Evolutionary conservation across 2,888 invertebrate genomes (phyloP), one percentile per base, ranked within the genome.

Genomic region (Drosophila monieri): DNA sequence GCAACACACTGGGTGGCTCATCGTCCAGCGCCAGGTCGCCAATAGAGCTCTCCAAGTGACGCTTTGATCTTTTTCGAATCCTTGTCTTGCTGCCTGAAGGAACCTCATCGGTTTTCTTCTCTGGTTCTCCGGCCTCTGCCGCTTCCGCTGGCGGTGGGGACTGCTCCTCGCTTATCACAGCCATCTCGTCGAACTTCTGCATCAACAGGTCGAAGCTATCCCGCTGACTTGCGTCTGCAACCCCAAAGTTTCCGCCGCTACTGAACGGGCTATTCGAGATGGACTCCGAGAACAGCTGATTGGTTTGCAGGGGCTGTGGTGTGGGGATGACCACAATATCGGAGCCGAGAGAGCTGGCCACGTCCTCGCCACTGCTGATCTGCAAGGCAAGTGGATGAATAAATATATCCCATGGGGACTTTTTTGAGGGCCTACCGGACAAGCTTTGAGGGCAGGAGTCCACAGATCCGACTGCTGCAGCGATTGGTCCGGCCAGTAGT

Each of bases 401-500:
- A 18, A 18, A 18, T 4, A 0, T 9, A 18, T 1, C 18, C 15
- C 3, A 9, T 41, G 14, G 23, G 15, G 14, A 21, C 58, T 5
- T 9, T 10, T 3, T 18, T 18, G 18, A 18, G 9, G 15, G 64
- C 64, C 15, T 66, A 95, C 93, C 14, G 96, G 96, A 77, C 95
- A 95, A 4, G 95, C 94, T 89, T 95, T 94, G 89, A 96, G 93
- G 8, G 96, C 95, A 0, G 96, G 95, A 2, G 95, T 94, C 96
- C 97, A 97, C 54, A 97, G 93, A 4, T 97, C 98, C 12, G 97
- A 96, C 80, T 97, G 92, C 89, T 96, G 93, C 39, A 98, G 92
- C 0, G 98, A 95, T 41, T 95, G 94, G 80, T 95, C 94, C 0
- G 96, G 95, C 98, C 98, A 99, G 58, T 94, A 94, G 91, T 98